phyloP scores from a whole-genome alignment of 2,113 vertebrate genomes.

The Ameiurus melas region DNA sequence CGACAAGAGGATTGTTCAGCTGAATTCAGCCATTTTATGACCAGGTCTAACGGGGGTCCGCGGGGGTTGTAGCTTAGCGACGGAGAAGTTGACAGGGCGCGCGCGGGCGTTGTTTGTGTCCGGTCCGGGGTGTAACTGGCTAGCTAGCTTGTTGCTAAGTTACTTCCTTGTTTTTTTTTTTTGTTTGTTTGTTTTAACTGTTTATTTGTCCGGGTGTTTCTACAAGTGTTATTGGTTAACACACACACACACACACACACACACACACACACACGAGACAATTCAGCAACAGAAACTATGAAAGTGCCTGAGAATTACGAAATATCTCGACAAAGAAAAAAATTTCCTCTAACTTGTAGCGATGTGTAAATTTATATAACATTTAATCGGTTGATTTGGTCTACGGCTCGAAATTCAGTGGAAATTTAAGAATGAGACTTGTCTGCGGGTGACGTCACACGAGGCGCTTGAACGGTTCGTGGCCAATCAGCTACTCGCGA shows the following conservation, averaged over 20 bases:
- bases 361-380: too few species aligned
- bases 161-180: not conserved
- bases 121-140: too few species aligned
- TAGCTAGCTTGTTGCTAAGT: not conserved
- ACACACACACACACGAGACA: not conserved
- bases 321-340: not conserved
- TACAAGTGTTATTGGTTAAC: not conserved
- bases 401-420: not conserved
- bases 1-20: not conserved
- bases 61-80: too few species aligned
- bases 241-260: too few species aligned
- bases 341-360: too few species aligned
- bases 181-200: not conserved
- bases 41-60: not conserved
- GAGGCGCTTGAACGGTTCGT: not conserved
- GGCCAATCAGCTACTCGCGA: slow-evolving; percentile 2
- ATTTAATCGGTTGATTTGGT: too few species aligned
- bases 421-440: not conserved
- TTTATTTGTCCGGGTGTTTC: not conserved
- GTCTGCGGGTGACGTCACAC: not conserved
- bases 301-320: not conserved
- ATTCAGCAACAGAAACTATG: not conserved
- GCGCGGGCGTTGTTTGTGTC: not conserved
- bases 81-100: not conserved
- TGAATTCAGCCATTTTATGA: not conserved